Percentiles rank a stretch among this genome's conserved stretches.
phyloP scores from a whole-genome alignment of 2,113 vertebrate genomes.

The Zingel zingel region DNA sequence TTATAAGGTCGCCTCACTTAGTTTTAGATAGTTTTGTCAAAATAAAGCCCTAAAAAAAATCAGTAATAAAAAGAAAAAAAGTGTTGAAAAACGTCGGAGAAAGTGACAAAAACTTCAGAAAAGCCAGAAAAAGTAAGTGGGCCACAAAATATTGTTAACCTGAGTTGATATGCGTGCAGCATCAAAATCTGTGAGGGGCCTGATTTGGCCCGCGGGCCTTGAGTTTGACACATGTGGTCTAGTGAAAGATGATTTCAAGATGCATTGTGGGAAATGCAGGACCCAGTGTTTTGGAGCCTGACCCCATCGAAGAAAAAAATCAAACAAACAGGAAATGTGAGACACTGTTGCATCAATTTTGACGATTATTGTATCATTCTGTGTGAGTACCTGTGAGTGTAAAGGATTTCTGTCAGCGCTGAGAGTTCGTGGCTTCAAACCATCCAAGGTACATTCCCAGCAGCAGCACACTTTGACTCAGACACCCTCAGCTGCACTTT shows the following conservation, averaged over 20 bases:
- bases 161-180: too few relatives aligned
- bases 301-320: neutral
- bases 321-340: neutral
- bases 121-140: too few relatives aligned
- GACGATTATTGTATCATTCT: neutral
- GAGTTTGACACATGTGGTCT: too few relatives aligned
- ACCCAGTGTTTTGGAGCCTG: neutral
- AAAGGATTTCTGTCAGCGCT: neutral
- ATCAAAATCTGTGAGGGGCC: too few relatives aligned
- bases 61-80: too few relatives aligned
- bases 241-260: neutral
- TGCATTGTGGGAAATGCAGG: neutral
- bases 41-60: too few relatives aligned
- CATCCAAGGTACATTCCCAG: neutral
- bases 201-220: too few relatives aligned
- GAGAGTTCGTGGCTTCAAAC: neutral
- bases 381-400: neutral
- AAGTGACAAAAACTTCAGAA: too few relatives aligned
- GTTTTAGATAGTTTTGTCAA: too few relatives aligned
- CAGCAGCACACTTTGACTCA: neutral
- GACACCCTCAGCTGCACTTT: conserved; percentile 4
- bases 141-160: too few relatives aligned
- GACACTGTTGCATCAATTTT: neutral
- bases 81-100: too few relatives aligned
- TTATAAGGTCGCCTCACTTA: too few relatives aligned